Evolutionary conservation across 2,888 invertebrate genomes (phyloP), one percentile per base, ranked within the genome.

Genomic region (Mellilla xanthometata): DNA sequence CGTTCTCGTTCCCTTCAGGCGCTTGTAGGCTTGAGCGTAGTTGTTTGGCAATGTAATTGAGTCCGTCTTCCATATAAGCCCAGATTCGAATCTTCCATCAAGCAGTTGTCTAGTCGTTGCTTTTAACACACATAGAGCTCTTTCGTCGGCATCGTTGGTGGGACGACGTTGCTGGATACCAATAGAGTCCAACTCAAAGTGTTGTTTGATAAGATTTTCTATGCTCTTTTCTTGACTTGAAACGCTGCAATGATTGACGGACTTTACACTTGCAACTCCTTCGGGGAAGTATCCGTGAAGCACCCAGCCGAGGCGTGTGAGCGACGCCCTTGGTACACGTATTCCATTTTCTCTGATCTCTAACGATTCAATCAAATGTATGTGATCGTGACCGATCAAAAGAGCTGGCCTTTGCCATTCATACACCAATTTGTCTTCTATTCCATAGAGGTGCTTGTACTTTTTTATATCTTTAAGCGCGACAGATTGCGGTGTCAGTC

Each of bases 21-120:
- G 39, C 1, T 28, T 38, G 58, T 39, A 2, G 23, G 7, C 0
- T 36, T 19, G 11, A 29, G n/a, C n/a, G n/a, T n/a, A 48, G 23
- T 38, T 54, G n/a, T 39, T 15, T 0, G 56, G 52, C 11, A 56
- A 11, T 3, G n/a, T 9, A 0, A 13, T 10, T 5, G 44, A 19
- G 0, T 56, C 50, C 0, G 19, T 13, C 22, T 40, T 49, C 54
- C 56, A 55, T 8, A 52, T 30, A 1, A 53, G 39, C 0, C 49
- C 42, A 0, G 45, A 24, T 23, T 56, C 52, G 28, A 31, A 58
- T 1, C 38, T 12, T 2, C 50, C 53, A 6, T 26, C 27, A 0
- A 35, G 30, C 3, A 28, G 22, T 12, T 15, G 15, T 1, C 9
- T 11, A 0, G 49, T 51, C 1, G 35, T 47, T 1, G 27, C n/a